Evolutionary conservation across 2,888 invertebrate genomes (phyloP).

Genomic region (Drosophila rellima): DNA sequence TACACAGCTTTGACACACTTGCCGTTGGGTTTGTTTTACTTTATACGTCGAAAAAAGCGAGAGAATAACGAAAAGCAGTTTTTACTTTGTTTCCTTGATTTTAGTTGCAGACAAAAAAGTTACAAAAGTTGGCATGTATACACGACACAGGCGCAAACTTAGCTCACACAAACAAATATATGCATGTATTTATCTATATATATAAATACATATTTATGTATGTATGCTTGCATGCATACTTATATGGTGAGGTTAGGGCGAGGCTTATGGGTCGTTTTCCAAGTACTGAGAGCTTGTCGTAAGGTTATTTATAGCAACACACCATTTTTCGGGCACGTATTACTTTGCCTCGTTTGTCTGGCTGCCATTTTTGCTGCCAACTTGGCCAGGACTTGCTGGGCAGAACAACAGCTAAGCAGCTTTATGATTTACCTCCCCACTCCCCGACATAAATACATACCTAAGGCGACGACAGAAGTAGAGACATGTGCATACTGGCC

Average conservation of each 20-base stretch:
- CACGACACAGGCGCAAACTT: slow-evolving; percentile 47
- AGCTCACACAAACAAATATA: slow-evolving; percentile 16
- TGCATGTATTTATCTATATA: slow-evolving; percentile 6
- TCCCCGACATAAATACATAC: slow-evolving; percentile 5
- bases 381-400: slow-evolving; percentile 57
- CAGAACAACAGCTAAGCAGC: slow-evolving; percentile 61
- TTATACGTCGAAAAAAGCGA: slow-evolving; percentile 9
- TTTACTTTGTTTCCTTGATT: slow-evolving; percentile 76
- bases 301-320: slow-evolving; percentile 76
- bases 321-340: slow-evolving; percentile 60
- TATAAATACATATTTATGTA: slow-evolving; percentile 13
- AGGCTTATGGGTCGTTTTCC: slow-evolving; percentile 19
- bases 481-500: slow-evolving; percentile 5
- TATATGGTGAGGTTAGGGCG: slow-evolving; percentile 48
- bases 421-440: slow-evolving; percentile 57
- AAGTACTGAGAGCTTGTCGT: slow-evolving; percentile 50
- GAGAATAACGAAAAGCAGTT: slow-evolving; percentile 45
- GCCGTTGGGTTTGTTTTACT: slow-evolving; percentile 46
- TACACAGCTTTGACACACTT: slow-evolving; percentile 64
- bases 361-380: slow-evolving; percentile 48
- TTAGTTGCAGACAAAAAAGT: slow-evolving; percentile 65
- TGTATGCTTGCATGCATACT: slow-evolving; percentile 13
- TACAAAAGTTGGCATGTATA: slow-evolving; percentile 66
- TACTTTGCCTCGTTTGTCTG: slow-evolving; percentile 45
- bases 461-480: slow-evolving; percentile 6